Percentiles rank a stretch among this genome's conserved stretches.
phyloP scores from a whole-genome alignment of 2,113 vertebrate genomes.

The Toxotes jaculatrix region DNA sequence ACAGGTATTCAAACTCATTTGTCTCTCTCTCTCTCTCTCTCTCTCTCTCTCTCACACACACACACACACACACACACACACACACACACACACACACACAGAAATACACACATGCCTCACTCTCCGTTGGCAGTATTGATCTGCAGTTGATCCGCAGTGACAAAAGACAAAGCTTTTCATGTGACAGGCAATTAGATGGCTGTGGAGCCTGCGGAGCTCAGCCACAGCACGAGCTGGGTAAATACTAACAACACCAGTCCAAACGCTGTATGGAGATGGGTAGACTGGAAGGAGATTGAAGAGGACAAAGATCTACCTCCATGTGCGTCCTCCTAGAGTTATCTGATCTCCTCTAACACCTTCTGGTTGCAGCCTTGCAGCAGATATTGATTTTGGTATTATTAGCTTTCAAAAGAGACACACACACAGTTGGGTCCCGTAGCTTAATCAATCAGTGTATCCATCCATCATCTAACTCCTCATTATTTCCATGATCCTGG shows the following conservation, averaged over 20 bases:
- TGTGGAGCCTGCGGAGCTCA: slow-evolving; percentile 50
- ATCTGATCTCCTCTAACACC: slow-evolving; percentile 22
- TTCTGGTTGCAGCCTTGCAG: slow-evolving; percentile 17
- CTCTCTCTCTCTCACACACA: not conserved
- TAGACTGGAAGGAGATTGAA: slow-evolving; percentile 4
- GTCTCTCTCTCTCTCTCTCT: not conserved
- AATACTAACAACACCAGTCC: slow-evolving; percentile 47
- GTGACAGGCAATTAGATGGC: slow-evolving; percentile 78
- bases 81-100: slow-evolving; percentile 7
- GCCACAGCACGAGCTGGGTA: slow-evolving; percentile 35
- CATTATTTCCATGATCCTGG: slow-evolving; percentile 21
- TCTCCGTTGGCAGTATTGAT: slow-evolving; percentile 70
- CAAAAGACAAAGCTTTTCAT: slow-evolving; percentile 80
- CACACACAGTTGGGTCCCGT: slow-evolving; percentile 33
- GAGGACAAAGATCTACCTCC: slow-evolving; percentile 8
- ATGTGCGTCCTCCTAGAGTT: not conserved
- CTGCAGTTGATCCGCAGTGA: slow-evolving; percentile 73
- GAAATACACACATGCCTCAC: slow-evolving; percentile 2
- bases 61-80: slow-evolving; percentile 10
- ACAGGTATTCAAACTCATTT: slow-evolving; percentile 69
- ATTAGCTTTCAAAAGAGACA: slow-evolving; percentile 56
- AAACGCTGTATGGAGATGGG: slow-evolving; percentile 7
- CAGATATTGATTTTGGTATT: slow-evolving; percentile 63
- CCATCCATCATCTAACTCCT: slow-evolving; percentile 34
- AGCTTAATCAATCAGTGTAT: slow-evolving; percentile 34